Base-by-base conservation (phyloP, 2,797 vertebrate species). In the Enteromius treurensis region DNA sequence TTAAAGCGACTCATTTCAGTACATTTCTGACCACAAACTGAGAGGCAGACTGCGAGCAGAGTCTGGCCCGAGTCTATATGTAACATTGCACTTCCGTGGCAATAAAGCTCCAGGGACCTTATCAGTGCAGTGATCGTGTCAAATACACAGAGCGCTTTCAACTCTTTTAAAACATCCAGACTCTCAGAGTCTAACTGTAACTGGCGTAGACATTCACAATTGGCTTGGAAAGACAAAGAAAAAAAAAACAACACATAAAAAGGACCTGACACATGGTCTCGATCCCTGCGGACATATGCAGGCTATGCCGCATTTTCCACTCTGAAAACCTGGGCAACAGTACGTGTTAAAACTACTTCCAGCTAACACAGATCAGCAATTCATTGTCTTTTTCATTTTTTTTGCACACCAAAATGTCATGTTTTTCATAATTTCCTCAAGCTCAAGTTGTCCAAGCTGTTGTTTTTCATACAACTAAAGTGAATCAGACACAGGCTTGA, bases 61-160 rank as follows among this genome's bases (percentile, higher is more conserved):
- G 70, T 40, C 71, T 69, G 67, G 64, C 84, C 70, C 58, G 19
- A 55, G 40, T 74, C 37, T 77, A 68, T 78, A 78, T 78, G 53
- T 81, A 85, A 85, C 83, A 78, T 37, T 10, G 60, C 67, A 68
- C 77, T 67, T 47, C 70, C 32, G 23, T 53, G 49, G 64, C 75
- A 17, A 58, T 40, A 64, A 69, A 40, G 32, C 84, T 81, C 78
- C 70, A 29, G 86, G 84, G 86, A 86, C 21, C 82, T 82, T 85
- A 86, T 83, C 85, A 83, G 82, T 86, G 82, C 73, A 74, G 77
- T 55, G 53, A 87, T 86, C 64, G 53, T 80, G 74, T 87, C 84
- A 86, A 71, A 84, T 51, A 62, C 73, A 76, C 79, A 88, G 70
- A 70, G 65, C 42, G 34, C 75, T 75, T 70, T n/a, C 19, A 49